Base-by-base conservation (phyloP, 1,140 invertebrate species). In the Paracyclopina nana region DNA sequence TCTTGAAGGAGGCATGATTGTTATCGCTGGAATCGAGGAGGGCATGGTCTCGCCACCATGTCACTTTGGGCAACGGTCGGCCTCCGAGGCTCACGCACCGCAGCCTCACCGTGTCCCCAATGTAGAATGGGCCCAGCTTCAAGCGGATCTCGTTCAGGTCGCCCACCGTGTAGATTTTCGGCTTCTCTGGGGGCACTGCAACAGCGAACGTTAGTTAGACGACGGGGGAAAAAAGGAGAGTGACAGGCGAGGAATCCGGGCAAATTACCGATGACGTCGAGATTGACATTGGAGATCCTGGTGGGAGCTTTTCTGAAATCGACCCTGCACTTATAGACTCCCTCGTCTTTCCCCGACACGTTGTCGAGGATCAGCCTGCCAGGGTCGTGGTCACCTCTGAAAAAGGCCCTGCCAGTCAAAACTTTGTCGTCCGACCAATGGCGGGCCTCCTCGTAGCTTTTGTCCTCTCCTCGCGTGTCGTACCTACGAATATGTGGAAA, bases 21-120 rank as follows among this genome's bases (percentile, higher is more conserved):
- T 54, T 53, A 31, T 55, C 59, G 18, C 46, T 55, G 26, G 60
- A 56, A 46, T 61, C 61, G 6, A 62, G 29, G 40, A 61, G 27
- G 25, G 46, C 45, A 27, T 53, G 31, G 14, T 59, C 56, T 55
- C 54, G 54, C 34, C 56, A 60, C 61, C 61, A 62, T 25, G 52
- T 14, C 3, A 62, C 42, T 12, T 46, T 45, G 11, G 60, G 60
- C 43, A 51, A 54, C 16, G 60, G 60, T 43, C 57, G 58, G 26
- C 60, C 53, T 53, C 29, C 49, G 42, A 14, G 18, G 6, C 50
- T 41, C 14, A 22, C 41, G 31, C 34, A 54, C 27, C 22, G n/a
- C 18, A 53, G 34, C 8, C 11, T 12, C 12, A 53, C 50, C n/a
- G 18, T 42, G 1, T 50, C 49, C 26, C 49, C 48, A 16, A 40